phyloP scores from a whole-genome alignment of 2,113 vertebrate genomes.

The Sebastes schlegelii region DNA sequence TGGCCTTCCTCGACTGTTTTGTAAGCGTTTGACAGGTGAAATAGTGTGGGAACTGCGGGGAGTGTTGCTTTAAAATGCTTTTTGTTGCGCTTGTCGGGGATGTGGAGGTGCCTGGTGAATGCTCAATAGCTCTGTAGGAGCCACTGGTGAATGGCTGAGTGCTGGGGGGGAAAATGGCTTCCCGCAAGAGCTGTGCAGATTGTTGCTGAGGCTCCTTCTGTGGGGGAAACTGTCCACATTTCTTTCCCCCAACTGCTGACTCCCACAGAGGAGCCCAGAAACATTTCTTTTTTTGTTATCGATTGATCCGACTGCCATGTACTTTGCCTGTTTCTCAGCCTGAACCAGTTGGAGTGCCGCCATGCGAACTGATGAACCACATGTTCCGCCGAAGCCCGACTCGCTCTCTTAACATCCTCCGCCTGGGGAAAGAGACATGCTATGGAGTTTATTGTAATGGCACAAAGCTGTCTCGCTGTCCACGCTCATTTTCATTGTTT shows the following conservation, averaged over 20 bases:
- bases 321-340: constrained; percentile 36
- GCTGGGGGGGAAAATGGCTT: constrained; percentile 66
- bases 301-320: constrained; percentile 52
- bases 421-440: constrained; percentile 24
- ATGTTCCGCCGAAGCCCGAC: constrained; percentile 31
- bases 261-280: constrained; percentile 43
- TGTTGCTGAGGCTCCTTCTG: constrained; percentile 62
- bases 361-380: constrained; percentile 47
- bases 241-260: constrained; percentile 26
- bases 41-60: constrained; percentile 86
- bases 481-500: constrained; percentile 48
- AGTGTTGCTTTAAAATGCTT: constrained; percentile 78
- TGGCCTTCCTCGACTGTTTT: constrained; percentile 70
- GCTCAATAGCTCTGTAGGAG: constrained; percentile 83
- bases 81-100: constrained; percentile 80
- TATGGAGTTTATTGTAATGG: constrained; percentile 28
- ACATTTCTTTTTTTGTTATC: constrained; percentile 35
- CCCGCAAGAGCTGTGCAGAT: constrained; percentile 63
- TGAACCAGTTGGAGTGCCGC: constrained; percentile 30
- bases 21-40: constrained; percentile 86
- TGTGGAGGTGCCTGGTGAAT: constrained; percentile 80
- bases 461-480: constrained; percentile 40
- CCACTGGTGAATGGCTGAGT: constrained; percentile 75
- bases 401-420: constrained; percentile 19
- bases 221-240: constrained; percentile 48